These are phyloP conservation scores for Neoascia interrupta DNA, from an alignment of 2,888 invertebrate genomes.

Conservation along the genomic window DNA sequence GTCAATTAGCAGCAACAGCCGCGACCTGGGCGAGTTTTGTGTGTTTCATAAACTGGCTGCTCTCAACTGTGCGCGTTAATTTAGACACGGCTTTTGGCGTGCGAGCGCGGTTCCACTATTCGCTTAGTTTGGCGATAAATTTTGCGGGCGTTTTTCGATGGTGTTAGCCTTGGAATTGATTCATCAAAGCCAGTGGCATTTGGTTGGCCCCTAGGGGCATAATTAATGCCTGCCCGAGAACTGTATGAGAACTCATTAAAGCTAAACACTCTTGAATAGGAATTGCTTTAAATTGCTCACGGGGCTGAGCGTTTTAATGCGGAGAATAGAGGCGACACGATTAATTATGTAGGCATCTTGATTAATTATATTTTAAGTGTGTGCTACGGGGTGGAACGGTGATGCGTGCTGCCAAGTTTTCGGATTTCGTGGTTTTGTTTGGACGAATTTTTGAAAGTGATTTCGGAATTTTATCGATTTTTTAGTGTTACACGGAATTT, in stretches of 20 bases:
- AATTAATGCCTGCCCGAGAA: conserved; percentile 42
- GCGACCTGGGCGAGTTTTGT: neutral
- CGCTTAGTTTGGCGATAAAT: conserved; percentile 37
- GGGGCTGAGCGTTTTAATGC: conserved; percentile 61
- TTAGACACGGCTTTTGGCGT: conserved; percentile 10
- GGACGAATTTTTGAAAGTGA: no score
- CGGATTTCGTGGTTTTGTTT: no score
- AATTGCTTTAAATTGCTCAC: conserved; percentile 64
- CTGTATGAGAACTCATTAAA: conserved; percentile 67
- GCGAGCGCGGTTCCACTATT: conserved; percentile 20
- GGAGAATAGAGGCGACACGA: conserved; percentile 56
- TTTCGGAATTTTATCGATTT: no score
- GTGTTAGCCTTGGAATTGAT: conserved; percentile 64
- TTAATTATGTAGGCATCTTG: no score
- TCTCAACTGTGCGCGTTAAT: neutral
- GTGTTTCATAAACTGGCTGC: neutral
- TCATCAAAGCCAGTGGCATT: conserved; percentile 42
- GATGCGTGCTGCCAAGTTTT: no score
- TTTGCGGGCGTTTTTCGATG: conserved; percentile 29
- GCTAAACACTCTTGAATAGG: conserved; percentile 63
- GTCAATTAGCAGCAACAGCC: conserved; percentile 57
- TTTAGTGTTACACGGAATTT: no score
- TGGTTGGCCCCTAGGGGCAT: neutral
- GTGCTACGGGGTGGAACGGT: no score
- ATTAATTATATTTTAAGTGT: no score